Evolutionary conservation across 1,140 invertebrate species (phyloP).

Genomic region (Belonocnema kinseyi): DNA sequence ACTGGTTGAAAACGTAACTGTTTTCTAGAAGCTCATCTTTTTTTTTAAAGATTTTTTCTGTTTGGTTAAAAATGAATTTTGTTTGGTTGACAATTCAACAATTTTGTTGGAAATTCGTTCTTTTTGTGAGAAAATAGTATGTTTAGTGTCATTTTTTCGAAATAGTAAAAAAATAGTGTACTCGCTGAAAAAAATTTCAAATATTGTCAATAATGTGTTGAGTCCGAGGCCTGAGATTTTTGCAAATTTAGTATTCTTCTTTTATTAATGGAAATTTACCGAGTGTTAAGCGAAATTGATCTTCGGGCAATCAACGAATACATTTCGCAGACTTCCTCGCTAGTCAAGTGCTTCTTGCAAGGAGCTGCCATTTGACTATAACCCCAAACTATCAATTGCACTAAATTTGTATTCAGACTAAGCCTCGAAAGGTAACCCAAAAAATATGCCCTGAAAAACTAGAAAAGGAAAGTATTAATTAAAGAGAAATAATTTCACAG

Average conservation of each 20-base stretch:
- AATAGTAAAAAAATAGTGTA: too few relatives aligned
- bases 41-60: too few relatives aligned
- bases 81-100: too few relatives aligned
- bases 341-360: constrained; percentile 52
- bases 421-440: constrained; percentile 12
- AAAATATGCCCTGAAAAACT: constrained; percentile 34
- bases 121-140: too few relatives aligned
- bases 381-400: constrained; percentile 58
- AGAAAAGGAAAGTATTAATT: constrained; percentile 19
- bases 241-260: neutral
- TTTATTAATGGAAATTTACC: constrained; percentile 43
- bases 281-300: constrained; percentile 54
- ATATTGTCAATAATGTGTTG: too few relatives aligned
- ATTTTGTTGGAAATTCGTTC: too few relatives aligned
- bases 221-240: neutral
- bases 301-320: constrained; percentile 58
- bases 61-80: too few relatives aligned
- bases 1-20: too few relatives aligned
- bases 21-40: too few relatives aligned
- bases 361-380: constrained; percentile 63
- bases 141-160: too few relatives aligned
- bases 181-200: too few relatives aligned
- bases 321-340: constrained; percentile 53
- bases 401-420: constrained; percentile 9
- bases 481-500: neutral